Evolutionary conservation across 2,797 vertebrate genomes (phyloP), one percentile per base, ranked within the genome.

Genomic region (Perodicticus potto): DNA sequence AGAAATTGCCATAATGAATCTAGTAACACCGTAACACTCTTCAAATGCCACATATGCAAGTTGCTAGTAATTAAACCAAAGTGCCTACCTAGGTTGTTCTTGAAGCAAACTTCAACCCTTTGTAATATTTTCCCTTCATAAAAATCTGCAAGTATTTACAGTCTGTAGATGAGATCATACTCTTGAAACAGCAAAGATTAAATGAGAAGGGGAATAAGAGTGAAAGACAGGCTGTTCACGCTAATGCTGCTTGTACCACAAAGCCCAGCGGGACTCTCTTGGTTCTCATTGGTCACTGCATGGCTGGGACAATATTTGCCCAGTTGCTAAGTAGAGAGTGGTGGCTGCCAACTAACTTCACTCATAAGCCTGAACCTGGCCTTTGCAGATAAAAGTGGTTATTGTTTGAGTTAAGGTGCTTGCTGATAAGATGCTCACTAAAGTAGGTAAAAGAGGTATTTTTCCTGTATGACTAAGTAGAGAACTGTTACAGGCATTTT

Each of bases 151-250:
- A 97, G 96, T 96, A 98, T 98, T 98, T 98, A 97, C 93, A 96
- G 96, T 97, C 97, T 95, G 96, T n/a, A 96, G 96, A 98, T 98
- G 98, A 98, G 97, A 83, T 98, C 98, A 98, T 93, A 73, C 63
- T 96, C 76, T 96, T 97, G 97, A 98, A 97, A 86, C 0, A 2
- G 91, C 95, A 94, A 92, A 91, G 96, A 95, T 78, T 76, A 63
- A 96, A 96, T 78, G 92, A 94, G 94, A 91, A 27, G 19, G 29
- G 20, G 93, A 82, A 63, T 4, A 49, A 43, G 77, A 77, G 63
- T 34, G 89, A 96, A 55, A 89, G 89, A 90, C 95, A 92, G n/a
- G 94, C 10, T 92, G 96, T 97, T 85, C 97, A 70, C 96, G 88
- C 53, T 25, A 86, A 69, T 5, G 5, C 95, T 67, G 8, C 89